These are phyloP conservation scores for Tridacna gigas DNA, from an alignment of 2,888 invertebrate species.

Conservation along the genomic window DNA sequence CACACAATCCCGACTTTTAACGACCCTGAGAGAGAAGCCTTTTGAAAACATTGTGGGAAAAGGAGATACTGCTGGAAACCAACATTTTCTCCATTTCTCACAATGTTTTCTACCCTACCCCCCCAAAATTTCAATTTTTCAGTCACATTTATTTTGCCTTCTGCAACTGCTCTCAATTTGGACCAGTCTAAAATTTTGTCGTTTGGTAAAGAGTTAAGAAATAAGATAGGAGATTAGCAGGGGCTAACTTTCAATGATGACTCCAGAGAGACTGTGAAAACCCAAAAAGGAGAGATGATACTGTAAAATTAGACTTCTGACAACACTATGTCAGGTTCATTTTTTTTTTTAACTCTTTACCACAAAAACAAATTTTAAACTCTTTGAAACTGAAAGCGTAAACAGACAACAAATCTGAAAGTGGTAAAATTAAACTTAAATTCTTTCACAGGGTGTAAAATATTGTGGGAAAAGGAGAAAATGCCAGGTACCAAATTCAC, in stretches of 20 bases:
- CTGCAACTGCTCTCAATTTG: no score
- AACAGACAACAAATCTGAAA: no score
- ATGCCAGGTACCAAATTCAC: no score
- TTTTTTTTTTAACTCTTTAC: background rate
- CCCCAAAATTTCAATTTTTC: no score
- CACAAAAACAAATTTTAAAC: background rate
- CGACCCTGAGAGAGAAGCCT: background rate
- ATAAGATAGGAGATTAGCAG: background rate
- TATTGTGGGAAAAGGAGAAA: no score
- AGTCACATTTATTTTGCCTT: no score
- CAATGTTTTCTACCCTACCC: background rate
- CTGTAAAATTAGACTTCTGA: background rate
- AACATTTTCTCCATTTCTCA: background rate
- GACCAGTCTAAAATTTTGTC: no score
- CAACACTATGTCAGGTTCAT: background rate
- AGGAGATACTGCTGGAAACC: background rate
- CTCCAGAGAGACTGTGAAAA: slow-evolving; percentile 16
- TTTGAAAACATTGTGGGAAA: slow-evolving; percentile 1
- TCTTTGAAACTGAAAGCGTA: no score
- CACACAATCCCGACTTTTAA: background rate
- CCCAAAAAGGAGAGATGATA: slow-evolving; percentile 7
- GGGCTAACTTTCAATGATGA: slow-evolving; percentile 11
- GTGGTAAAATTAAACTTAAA: no score
- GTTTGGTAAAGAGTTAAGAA: no score
- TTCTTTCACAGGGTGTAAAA: no score